Evolutionary conservation across 2,113 vertebrate genomes (phyloP).

Genomic region (Neopipo cinnamomea): DNA sequence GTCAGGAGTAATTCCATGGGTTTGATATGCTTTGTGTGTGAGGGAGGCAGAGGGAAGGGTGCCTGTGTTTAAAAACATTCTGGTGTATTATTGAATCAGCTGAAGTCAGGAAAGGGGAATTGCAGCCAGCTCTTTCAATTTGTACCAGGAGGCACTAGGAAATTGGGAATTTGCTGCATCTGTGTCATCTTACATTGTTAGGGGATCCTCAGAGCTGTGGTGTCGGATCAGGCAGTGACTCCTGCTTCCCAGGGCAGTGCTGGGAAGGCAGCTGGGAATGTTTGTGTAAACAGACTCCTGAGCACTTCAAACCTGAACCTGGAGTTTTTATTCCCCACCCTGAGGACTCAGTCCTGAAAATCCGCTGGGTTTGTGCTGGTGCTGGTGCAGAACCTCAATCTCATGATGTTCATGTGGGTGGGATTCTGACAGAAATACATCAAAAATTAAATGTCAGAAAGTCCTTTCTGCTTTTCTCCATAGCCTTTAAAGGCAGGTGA

Average conservation of each 20-base stretch:
- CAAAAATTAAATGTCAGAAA: background rate
- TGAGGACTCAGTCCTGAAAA: background rate
- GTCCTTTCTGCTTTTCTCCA: background rate
- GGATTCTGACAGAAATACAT: background rate
- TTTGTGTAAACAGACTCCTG: background rate
- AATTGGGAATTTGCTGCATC: background rate
- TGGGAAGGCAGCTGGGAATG: background rate
- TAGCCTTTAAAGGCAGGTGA: background rate
- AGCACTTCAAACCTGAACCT: background rate
- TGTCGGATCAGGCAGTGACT: background rate
- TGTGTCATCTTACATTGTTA: background rate
- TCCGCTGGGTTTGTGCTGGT: background rate
- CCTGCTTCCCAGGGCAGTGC: background rate
- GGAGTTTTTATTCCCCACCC: background rate
- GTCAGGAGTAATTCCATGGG: constrained; percentile 19
- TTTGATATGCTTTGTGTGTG: background rate
- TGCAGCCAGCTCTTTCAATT: constrained; percentile 30
- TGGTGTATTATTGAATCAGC: constrained; percentile 21
- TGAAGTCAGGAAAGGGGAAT: constrained; percentile 42
- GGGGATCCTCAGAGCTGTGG: background rate
- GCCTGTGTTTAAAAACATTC: constrained; percentile 48
- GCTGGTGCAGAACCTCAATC: background rate
- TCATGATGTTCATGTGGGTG: background rate
- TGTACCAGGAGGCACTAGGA: background rate
- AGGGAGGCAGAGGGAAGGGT: background rate